Base-by-base conservation (phyloP, 2,113 vertebrate species). In the Bombycilla garrulus region DNA sequence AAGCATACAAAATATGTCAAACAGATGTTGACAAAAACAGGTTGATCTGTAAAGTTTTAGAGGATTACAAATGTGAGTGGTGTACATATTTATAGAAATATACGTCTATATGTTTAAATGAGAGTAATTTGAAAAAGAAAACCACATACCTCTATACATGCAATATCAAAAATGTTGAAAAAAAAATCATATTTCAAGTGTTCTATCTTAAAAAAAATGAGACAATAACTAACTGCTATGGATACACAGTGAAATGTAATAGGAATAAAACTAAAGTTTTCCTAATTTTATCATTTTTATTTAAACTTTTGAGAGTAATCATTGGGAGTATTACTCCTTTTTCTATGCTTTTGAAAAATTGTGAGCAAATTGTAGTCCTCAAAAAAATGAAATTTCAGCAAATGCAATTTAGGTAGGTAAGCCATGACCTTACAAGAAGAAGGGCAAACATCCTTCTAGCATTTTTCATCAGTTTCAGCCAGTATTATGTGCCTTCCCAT, bases 41-140 rank as follows among this genome's bases (percentile, higher is more conserved):
- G 95, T 83, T 92, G 85, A 96, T 98, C 97, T 94, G 70, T 60
- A 96, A 97, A 79, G 87, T 98, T 95, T 95, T 89, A 95, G 83
- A 96, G 8, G 19, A 8, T 85, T 67, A 77, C 66, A 85, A 71
- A 88, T 65, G 61, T 31, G 14, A 78, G 5, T 44, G 10, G 1
- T 36, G 36, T 36, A 31, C 13, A 23, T 17, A 42, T 12, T 66
- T 23, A n/a, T 11, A 24, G 2, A 64, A 6, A 26, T 9, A 44
- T 14, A 21, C 1, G 16, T 47, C 12, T 54, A 36, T 60, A 24
- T 56, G 7, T 64, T 89, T 65, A 78, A 56, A 16, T 64, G 6
- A 53, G 45, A 56, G 11, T 62, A 65, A 58, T 78, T 89, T 92
- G 60, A 93, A 81, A 35, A 17, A 71, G 51, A 80, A 91, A 88